A percentile compares a stretch with the other conserved stretches of the same genome.
phyloP scores from a whole-genome alignment of 2,113 vertebrate species.

The Hyla sarda region DNA sequence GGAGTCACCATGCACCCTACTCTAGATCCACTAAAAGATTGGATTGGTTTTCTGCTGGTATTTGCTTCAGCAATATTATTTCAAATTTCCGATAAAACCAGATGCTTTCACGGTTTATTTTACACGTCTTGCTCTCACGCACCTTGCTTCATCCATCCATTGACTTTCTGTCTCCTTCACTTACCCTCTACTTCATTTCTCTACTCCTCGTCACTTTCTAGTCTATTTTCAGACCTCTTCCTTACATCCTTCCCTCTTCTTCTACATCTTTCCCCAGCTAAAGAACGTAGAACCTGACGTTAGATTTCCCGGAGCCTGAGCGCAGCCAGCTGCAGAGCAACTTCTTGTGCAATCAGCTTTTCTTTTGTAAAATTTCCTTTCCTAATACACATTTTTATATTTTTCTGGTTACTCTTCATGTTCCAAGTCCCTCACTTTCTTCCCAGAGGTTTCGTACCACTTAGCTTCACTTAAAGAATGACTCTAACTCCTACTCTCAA shows the following conservation, averaged over 20 bases:
- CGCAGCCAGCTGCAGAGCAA: constrained; percentile 23
- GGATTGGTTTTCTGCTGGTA: not conserved
- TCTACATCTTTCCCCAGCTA: constrained; percentile 36
- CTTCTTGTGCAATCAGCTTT: constrained; percentile 36
- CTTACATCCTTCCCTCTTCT: not conserved
- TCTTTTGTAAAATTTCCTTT: constrained; percentile 27
- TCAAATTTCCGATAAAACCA: constrained; percentile 15
- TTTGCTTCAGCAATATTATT: constrained; percentile 4
- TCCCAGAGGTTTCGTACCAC: not conserved
- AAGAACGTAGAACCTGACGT: constrained; percentile 20
- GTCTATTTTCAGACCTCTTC: constrained; percentile 16
- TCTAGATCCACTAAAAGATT: not conserved
- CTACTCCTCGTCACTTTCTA: not conserved
- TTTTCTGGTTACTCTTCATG: not conserved
- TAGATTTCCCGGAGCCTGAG: constrained; percentile 32
- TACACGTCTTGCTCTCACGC: constrained; percentile 1
- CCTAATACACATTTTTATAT: not conserved
- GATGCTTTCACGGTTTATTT: not conserved
- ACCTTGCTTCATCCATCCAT: constrained; percentile 15
- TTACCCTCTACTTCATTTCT: constrained; percentile 31
- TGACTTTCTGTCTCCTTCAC: constrained; percentile 39
- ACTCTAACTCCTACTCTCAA: not conserved
- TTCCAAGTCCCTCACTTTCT: not conserved
- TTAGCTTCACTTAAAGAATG: not conserved
- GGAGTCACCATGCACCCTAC: not conserved